Conservation (phyloP, 2,113 vertebrate species). For the Corythornis cristatus region DNA sequence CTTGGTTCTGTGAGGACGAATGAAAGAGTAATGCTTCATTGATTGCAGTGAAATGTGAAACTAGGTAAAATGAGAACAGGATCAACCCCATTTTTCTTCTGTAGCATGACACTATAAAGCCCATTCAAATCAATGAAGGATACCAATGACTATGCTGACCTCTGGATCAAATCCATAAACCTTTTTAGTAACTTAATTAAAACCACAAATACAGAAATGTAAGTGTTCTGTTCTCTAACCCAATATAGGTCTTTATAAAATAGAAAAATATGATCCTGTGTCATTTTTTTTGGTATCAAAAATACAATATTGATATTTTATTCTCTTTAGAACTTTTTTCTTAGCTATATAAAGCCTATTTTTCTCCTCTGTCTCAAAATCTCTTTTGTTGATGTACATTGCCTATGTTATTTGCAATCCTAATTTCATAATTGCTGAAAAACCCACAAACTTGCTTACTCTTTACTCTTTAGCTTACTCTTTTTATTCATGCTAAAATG, state of each 20-base stretch:
- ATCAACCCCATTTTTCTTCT: slow-evolving; percentile 13
- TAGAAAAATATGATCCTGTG: not conserved
- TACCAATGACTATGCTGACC: slow-evolving; percentile 32
- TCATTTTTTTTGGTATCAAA: not conserved
- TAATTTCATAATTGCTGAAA: slow-evolving; percentile 21
- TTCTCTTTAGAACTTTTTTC: not conserved
- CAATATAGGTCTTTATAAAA: not conserved
- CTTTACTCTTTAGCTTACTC: not conserved
- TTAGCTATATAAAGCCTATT: not conserved
- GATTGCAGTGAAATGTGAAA: not conserved
- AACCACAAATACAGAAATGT: slow-evolving; percentile 18
- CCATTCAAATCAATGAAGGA: slow-evolving; percentile 38
- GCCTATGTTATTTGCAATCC: not conserved
- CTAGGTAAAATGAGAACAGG: not conserved
- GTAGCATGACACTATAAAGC: slow-evolving; percentile 4
- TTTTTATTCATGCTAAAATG: not conserved
- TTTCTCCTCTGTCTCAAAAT: not conserved
- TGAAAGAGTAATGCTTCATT: not conserved
- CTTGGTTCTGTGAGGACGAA: not conserved
- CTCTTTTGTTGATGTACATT: not conserved
- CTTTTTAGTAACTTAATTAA: slow-evolving; percentile 42
- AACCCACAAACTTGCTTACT: not conserved
- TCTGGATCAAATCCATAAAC: slow-evolving; percentile 36
- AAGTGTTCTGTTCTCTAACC: not conserved
- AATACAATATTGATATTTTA: not conserved